Conservation (phyloP, 2,113 vertebrate species). For the Sturnira hondurensis region DNA sequence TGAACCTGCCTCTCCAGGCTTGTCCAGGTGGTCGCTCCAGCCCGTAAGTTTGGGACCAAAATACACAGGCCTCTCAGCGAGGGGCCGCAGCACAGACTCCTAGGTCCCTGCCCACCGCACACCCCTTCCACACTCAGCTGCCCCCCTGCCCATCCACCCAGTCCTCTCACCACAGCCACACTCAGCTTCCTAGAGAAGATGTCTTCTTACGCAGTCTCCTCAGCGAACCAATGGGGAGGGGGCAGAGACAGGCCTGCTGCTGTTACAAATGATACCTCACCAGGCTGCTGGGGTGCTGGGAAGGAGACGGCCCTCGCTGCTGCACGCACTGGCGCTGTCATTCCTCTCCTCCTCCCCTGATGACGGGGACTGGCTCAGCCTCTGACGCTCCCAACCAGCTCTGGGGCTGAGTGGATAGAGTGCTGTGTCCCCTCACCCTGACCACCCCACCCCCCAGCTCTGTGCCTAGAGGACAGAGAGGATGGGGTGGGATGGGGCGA, state of each 20-base stretch:
- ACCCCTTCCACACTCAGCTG: neutral
- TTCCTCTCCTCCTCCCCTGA: neutral
- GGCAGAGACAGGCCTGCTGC: neutral
- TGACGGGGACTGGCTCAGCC: neutral
- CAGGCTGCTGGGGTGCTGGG: neutral
- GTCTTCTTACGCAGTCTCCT: neutral
- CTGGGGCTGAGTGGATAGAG: neutral
- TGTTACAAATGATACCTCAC: neutral
- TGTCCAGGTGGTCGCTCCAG: neutral
- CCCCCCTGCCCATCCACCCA: neutral
- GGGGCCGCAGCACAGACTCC: neutral
- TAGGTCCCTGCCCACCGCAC: neutral
- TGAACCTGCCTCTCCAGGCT: too few species aligned
- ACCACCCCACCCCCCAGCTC: too few species aligned
- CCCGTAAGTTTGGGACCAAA: rapidly evolving
- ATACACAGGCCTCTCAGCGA: neutral
- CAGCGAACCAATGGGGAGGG: rapidly evolving
- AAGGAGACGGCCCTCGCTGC: rapidly evolving
- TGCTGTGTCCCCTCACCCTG: neutral
- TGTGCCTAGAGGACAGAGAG: neutral
- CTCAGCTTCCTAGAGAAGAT: neutral
- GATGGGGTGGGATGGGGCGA: too few species aligned
- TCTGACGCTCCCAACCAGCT: neutral
- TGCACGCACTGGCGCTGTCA: neutral
- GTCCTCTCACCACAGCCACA: rapidly evolving